Evolutionary conservation across 2,888 invertebrate genomes (phyloP).

Genomic region (Ypsolopha scabrella): DNA sequence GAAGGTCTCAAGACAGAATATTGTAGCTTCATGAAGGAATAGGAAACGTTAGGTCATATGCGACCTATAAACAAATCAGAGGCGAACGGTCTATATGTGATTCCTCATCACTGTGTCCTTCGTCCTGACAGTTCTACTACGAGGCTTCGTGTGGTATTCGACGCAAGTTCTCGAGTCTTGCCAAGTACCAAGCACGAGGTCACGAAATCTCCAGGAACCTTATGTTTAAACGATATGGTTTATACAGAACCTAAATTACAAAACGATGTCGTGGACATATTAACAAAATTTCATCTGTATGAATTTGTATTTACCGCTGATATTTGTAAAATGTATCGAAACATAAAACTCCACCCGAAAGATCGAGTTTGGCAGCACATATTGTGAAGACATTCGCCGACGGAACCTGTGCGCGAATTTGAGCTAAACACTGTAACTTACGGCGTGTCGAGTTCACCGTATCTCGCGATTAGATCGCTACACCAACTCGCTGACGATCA

Average conservation of each 20-base stretch:
- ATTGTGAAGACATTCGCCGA: constrained; percentile 2
- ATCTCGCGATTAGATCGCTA: constrained; percentile 2
- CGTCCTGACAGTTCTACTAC: constrained; percentile 4
- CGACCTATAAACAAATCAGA: not conserved
- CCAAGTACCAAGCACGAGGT: too few relatives aligned
- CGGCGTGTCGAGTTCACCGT: constrained; percentile 2
- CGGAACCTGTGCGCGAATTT: constrained; percentile 1
- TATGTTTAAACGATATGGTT: constrained; percentile 5
- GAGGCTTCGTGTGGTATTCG: constrained; percentile 7
- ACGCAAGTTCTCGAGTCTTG: too few relatives aligned
- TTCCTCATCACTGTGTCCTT: constrained; percentile 7
- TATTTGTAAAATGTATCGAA: constrained; percentile 5
- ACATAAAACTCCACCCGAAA: not conserved
- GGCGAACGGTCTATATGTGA: not conserved
- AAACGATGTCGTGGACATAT: constrained; percentile 1
- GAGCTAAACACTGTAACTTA: constrained; percentile 5
- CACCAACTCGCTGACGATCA: constrained; percentile 4
- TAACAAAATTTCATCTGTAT: constrained; percentile 4
- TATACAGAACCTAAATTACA: constrained; percentile 4
- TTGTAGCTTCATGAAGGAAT: constrained; percentile 5
- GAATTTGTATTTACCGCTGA: constrained; percentile 1
- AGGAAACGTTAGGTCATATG: constrained; percentile 7
- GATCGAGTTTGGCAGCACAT: constrained; percentile 2
- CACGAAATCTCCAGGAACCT: not conserved
- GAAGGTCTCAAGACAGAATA: constrained; percentile 2